Base-by-base conservation (phyloP, 1,140 invertebrate genomes). In the Brachystomella parvula region DNA sequence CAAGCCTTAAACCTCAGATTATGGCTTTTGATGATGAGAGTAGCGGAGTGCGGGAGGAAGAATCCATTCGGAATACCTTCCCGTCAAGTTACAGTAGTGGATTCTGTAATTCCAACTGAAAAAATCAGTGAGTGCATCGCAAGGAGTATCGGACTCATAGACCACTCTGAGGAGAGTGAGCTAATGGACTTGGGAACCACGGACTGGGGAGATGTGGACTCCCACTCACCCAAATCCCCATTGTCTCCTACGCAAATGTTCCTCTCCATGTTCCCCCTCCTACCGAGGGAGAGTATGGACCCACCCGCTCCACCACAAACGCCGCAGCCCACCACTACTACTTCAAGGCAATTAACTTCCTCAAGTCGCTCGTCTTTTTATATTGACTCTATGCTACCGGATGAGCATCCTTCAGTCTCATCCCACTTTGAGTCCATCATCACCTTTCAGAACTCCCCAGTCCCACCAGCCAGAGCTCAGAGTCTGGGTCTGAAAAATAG, bases 41-140 rank as follows among this genome's bases (percentile, higher is more conserved):
- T n/a, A n/a, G n/a, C n/a, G n/a, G n/a, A n/a, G n/a, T n/a, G n/a
- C n/a, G n/a, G n/a, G n/a, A n/a, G n/a, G n/a, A n/a, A n/a, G 35
- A 39, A 39, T 9, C 35, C 35, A 39, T 6, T 9, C 35, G 19
- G 6, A 39, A 19, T 19, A 9, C 35, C 35, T 39, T 9, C 6
- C 35, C 6, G 6, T 39, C 6, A 6, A 9, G 6, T 39, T 19
- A 39, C 19, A 19, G 6, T 39, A 19, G 6, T 19, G 19, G 35
- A 39, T 9, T 9, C n/a, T 57, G 53, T 57, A 21, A 24, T 29
- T 24, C 53, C 28, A 29, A 69, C 30, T 24, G 67, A 72, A 32
- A 73, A 73, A 63, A 73, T 73, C 2, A 68, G 68, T 65, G 71
- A 73, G 66, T 73, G 71, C 53, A 73, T 73, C 60, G 68, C 71